Conservation (phyloP, 2,113 vertebrate species). For the Capreolus pygargus region DNA sequence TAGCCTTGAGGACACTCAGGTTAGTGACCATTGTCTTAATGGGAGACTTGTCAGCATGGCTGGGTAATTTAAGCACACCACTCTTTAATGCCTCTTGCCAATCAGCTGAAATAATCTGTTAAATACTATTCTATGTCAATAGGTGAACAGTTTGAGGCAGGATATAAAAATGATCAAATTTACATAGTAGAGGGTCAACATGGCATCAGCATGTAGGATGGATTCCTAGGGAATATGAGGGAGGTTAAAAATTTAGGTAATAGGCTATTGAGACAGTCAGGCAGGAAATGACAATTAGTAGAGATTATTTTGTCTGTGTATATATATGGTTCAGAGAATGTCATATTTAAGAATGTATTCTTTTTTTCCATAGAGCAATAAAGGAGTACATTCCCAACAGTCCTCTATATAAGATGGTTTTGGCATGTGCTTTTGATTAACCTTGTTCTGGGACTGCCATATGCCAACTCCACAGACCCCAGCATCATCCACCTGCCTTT, state of each 20-base stretch:
- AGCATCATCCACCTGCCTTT: constrained; percentile 50
- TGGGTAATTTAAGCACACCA: not conserved
- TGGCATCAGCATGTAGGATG: not conserved
- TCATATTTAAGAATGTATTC: not conserved
- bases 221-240: not conserved
- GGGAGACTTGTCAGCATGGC: not conserved
- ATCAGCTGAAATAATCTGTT: not conserved
- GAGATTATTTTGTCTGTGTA: not conserved
- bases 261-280: not conserved
- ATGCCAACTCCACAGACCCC: not conserved
- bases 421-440: constrained; percentile 33
- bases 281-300: not conserved
- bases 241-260: not conserved
- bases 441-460: constrained; percentile 22
- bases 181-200: not conserved
- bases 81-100: not conserved
- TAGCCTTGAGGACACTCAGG: not conserved
- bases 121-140: not conserved
- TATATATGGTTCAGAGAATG: not conserved
- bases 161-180: not conserved
- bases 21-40: not conserved
- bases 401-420: not conserved
- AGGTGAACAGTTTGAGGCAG: not conserved
- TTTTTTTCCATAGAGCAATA: not conserved
- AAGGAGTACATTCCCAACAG: not conserved